These are phyloP conservation scores for Cetonia aurata DNA, from an alignment of 2,888 invertebrate species.

Conservation along the genomic window DNA sequence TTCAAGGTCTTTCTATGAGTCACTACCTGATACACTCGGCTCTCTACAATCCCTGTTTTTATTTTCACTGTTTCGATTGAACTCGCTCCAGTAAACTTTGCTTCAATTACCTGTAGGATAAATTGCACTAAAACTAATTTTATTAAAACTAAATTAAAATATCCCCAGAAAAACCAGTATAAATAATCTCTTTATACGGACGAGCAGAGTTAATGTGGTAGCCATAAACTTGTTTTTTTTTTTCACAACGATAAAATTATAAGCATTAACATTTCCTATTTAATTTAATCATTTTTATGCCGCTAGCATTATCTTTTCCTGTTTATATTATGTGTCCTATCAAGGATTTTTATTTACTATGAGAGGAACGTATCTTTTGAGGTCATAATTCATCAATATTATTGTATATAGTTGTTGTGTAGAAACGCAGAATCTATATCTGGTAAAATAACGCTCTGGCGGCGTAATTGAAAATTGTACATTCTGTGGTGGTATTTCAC, in stretches of 20 bases:
- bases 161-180: no score
- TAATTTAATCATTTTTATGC: constrained; percentile 30
- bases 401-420: neutral
- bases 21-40: constrained; percentile 20
- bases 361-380: constrained; percentile 16
- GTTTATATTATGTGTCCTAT: constrained; percentile 12
- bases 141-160: no score
- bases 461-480: constrained; percentile 19
- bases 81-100: constrained; percentile 21
- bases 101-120: constrained; percentile 17
- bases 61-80: constrained; percentile 19
- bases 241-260: constrained; percentile 21
- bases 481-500: constrained; percentile 10
- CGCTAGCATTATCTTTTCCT: constrained; percentile 28
- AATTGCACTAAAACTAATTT: no score
- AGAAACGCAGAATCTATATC: neutral
- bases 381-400: constrained; percentile 18
- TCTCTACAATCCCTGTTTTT: constrained; percentile 30
- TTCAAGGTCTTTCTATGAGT: constrained; percentile 59
- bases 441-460: constrained; percentile 4
- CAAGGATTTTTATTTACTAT: constrained; percentile 20
- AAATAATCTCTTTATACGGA: neutral
- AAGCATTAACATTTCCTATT: constrained; percentile 30
- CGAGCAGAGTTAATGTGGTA: neutral
- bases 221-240: constrained; percentile 8